Base-by-base conservation (phyloP, 1,140 invertebrate species). In the Diabrotica virgifera region DNA sequence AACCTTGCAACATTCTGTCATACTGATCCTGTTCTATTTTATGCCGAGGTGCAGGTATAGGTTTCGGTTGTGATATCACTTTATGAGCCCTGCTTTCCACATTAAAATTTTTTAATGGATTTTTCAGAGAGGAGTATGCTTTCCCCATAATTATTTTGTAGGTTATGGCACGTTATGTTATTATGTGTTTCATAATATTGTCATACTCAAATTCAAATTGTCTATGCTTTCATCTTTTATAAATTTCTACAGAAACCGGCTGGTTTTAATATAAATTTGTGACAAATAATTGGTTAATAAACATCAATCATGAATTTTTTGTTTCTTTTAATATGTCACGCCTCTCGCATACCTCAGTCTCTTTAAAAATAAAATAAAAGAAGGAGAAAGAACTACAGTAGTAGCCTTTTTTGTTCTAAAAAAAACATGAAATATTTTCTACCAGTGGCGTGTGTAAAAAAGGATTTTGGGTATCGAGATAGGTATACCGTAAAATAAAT, bases 11-110 rank as follows among this genome's bases (percentile, higher is more conserved):
- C 4, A 86, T 82, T 53, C 85, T 70, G 69, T 90, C 82, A 66
- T 88, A 82, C 76, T 88, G 84, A 68, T 85, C 80, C 52, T 84
- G 51, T 55, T 84, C 84, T 2, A 82, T 79, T 7, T 84, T 77
- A 75, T 86, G 84, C 69, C 78, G 83, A 0, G 90, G 90, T 24
- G 90, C 89, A 38, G 84, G 78, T 35, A 70, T 76, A 10, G 86
- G 88, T 79, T 91, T 92, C 50, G 86, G 82, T 75, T 83, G 83
- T 0, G 84, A 84, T 68, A 92, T 84, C 12, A 88, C 73, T 73
- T 84, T 86, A 70, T 87, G 84, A 10, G 88, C 89, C 66, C 90
- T 83, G 74, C 85, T 87, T 74, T 89, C 89, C 6, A 89, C 82
- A 77, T 91, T 91, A 69, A 87, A 90, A 52, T 82, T 82, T 70